phyloP scores from a whole-genome alignment of 2,113 vertebrate species.

The Cyprinodon brontotheroides region DNA sequence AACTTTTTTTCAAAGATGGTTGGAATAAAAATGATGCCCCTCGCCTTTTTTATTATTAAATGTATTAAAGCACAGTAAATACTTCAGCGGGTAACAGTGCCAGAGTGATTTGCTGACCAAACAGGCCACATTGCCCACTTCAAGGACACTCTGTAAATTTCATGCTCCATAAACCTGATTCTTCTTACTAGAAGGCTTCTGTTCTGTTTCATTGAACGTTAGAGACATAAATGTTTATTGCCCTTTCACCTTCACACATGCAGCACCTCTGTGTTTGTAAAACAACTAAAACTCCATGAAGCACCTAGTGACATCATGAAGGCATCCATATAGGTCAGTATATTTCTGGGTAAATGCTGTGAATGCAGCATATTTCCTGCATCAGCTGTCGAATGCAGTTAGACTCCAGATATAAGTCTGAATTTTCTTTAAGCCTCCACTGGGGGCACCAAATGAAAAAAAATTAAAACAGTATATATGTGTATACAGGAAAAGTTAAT shows the following conservation, averaged over 20 bases:
- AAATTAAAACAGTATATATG: no score
- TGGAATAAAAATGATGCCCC: not conserved
- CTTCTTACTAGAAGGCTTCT: conserved; percentile 25
- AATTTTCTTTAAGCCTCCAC: no score
- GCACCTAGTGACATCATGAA: conserved; percentile 2
- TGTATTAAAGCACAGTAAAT: conserved; percentile 16
- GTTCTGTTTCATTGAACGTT: conserved; percentile 28
- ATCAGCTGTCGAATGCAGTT: not conserved
- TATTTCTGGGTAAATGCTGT: not conserved
- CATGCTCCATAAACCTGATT: conserved; percentile 4
- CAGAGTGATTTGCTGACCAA: conserved; percentile 61
- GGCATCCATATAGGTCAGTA: not conserved
- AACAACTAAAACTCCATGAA: conserved; percentile 4
- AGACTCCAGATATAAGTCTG: no score
- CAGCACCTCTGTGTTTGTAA: conserved; percentile 24
- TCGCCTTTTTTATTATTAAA: conserved; percentile 33
- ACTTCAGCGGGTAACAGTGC: conserved; percentile 13
- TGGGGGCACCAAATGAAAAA: no score
- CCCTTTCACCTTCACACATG: conserved; percentile 16
- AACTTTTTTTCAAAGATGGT: not conserved
- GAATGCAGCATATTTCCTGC: not conserved
- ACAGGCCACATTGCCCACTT: conserved; percentile 42
- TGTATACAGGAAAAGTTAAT: no score
- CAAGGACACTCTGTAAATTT: conserved; percentile 55
- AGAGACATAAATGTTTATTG: conserved; percentile 24